Conservation (phyloP, 53 echinoderm and acorn worm genomes). For the Crossaster papposus region DNA sequence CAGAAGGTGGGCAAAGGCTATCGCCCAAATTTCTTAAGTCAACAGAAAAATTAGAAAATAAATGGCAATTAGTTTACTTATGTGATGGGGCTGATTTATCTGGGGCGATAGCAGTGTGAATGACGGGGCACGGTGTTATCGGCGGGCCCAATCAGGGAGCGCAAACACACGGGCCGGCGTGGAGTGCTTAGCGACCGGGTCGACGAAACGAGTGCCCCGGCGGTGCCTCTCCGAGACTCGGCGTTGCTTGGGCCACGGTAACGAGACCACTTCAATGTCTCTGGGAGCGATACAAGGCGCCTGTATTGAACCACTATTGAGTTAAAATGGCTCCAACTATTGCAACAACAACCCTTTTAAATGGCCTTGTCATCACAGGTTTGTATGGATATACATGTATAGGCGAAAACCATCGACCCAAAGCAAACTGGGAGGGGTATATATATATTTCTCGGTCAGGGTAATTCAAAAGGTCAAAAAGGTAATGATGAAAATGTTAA, state of each 20-base stretch:
- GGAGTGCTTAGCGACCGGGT: conserved; percentile 53
- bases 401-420: background rate
- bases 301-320: conserved; percentile 30
- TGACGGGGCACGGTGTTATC: conserved; percentile 56
- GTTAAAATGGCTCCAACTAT: conserved; percentile 49
- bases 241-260: conserved; percentile 50
- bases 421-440: background rate
- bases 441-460: background rate
- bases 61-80: conserved; percentile 64
- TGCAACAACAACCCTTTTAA: conserved; percentile 45
- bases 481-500: background rate
- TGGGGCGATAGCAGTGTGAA: conserved; percentile 53
- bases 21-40: conserved; percentile 56
- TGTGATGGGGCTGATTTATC: conserved; percentile 59
- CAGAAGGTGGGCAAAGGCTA: conserved; percentile 56
- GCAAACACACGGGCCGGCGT: conserved; percentile 50
- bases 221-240: conserved; percentile 20
- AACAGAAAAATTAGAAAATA: conserved; percentile 68
- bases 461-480: background rate
- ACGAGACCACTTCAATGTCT: conserved; percentile 44
- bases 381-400: background rate
- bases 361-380: background rate
- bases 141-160: conserved; percentile 15
- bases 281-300: conserved; percentile 5
- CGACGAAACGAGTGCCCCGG: conserved; percentile 32